Conservation (phyloP, 2,888 invertebrate species). For the Rotaria magnacalcarata region DNA sequence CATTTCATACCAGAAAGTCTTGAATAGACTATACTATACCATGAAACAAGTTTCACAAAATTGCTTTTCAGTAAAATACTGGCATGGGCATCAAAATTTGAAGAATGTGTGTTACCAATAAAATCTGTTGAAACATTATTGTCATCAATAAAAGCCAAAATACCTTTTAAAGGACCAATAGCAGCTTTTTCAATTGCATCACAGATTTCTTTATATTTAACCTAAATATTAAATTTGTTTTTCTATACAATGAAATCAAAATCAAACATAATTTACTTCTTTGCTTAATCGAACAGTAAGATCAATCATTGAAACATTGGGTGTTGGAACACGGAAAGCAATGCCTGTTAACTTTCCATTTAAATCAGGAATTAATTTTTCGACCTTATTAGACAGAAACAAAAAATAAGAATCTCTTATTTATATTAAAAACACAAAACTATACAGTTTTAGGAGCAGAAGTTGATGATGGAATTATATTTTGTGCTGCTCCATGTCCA, state of each 20-base stretch:
- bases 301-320: slow-evolving; percentile 96
- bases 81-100: too few relatives aligned
- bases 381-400: slow-evolving; percentile 55
- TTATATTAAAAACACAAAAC: neutral
- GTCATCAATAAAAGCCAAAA: slow-evolving; percentile 89
- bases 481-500: too few relatives aligned
- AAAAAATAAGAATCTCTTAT: too few relatives aligned
- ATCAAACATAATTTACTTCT: slow-evolving; percentile 48
- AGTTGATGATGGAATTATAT: slow-evolving; percentile 67
- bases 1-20: neutral
- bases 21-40: slow-evolving; percentile 72
- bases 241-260: neutral
- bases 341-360: too few relatives aligned
- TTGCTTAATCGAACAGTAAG: slow-evolving; percentile 70
- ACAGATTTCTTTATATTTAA: slow-evolving; percentile 82
- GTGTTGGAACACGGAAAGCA: slow-evolving; percentile 86
- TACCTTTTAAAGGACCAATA: slow-evolving; percentile 78
- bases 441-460: slow-evolving; percentile 94
- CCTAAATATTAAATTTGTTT: slow-evolving; percentile 56
- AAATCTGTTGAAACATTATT: slow-evolving; percentile 74
- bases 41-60: slow-evolving; percentile 94
- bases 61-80: slow-evolving; percentile 86
- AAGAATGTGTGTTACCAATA: too few relatives aligned
- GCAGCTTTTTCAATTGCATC: slow-evolving; percentile 75
- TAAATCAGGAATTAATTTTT: slow-evolving; percentile 75